Percentiles rank a stretch among this genome's conserved stretches.
Conservation (phyloP, 1,140 invertebrate genomes). For the Drosophila trapezifrons region DNA sequence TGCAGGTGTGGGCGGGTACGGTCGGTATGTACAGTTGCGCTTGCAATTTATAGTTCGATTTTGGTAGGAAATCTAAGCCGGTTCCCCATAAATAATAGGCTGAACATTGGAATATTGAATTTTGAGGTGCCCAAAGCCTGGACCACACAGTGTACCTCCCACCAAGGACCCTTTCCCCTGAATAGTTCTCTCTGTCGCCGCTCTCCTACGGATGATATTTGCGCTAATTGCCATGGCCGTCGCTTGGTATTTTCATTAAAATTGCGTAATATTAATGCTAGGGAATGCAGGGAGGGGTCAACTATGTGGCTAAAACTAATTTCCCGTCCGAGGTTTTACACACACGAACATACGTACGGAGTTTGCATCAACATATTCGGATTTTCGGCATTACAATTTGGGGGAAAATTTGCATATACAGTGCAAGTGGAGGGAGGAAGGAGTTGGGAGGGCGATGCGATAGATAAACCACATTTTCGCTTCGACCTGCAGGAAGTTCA, state of each 20-base stretch:
- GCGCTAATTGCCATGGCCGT: constrained; percentile 54
- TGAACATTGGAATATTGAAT: constrained; percentile 53
- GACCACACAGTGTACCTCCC: too few species aligned
- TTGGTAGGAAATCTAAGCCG: constrained; percentile 33
- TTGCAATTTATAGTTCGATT: constrained; percentile 57
- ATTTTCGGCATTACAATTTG: constrained; percentile 43
- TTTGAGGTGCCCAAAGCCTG: constrained; percentile 32
- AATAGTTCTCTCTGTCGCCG: not conserved
- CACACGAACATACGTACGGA: constrained; percentile 6
- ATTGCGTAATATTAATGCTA: constrained; percentile 75
- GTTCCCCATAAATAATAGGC: constrained; percentile 28
- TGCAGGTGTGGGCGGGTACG: constrained; percentile 31
- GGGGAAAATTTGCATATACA: constrained; percentile 32
- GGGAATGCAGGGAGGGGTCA: constrained; percentile 5
- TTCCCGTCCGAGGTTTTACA: constrained; percentile 48
- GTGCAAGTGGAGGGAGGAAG: too few species aligned
- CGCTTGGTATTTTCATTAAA: constrained; percentile 73
- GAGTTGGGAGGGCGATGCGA: not conserved
- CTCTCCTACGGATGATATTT: constrained; percentile 38
- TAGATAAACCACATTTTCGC: constrained; percentile 34
- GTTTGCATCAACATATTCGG: constrained; percentile 35
- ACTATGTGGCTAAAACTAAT: constrained; percentile 72
- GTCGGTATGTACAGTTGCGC: constrained; percentile 68
- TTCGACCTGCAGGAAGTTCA: constrained; percentile 40
- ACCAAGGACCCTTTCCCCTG: too few species aligned